These are phyloP conservation scores for Cercopithecus mona DNA, from an alignment of 2,113 vertebrate species.

Conservation along the genomic window DNA sequence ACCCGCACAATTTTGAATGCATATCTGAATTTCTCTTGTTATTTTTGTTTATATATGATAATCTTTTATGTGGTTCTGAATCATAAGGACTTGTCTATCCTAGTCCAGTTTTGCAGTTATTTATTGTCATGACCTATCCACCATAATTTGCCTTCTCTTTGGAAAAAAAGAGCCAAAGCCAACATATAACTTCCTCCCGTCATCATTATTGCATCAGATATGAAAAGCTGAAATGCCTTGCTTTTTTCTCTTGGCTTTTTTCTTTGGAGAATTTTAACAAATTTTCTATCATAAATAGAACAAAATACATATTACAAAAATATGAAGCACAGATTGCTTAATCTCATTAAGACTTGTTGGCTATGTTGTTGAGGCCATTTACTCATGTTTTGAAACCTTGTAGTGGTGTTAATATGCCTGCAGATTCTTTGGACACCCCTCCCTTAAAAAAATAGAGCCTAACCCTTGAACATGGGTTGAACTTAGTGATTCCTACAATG, in stretches of 20 bases:
- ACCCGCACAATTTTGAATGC: background rate
- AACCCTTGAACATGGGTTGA: background rate
- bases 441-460: background rate
- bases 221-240: conserved; percentile 11
- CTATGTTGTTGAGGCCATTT: conserved; percentile 4
- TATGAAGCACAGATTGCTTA: conserved; percentile 37
- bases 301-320: background rate
- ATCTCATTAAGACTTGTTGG: background rate
- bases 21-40: conserved; percentile 37
- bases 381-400: background rate
- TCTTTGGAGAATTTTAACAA: conserved; percentile 10
- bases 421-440: background rate
- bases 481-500: background rate
- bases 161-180: background rate
- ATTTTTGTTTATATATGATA: conserved; percentile 48
- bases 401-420: background rate
- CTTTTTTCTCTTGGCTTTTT: conserved; percentile 5
- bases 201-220: conserved; percentile 19
- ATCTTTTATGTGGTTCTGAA: conserved; percentile 48
- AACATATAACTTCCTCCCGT: conserved; percentile 10
- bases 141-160: conserved; percentile 26
- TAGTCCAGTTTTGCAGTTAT: conserved; percentile 30
- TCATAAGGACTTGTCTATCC: conserved; percentile 27
- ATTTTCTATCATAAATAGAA: conserved; percentile 9
- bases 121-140: conserved; percentile 44